Percentiles rank a stretch among this genome's conserved stretches.
These are phyloP conservation scores for Meiosimyza decipiens DNA, from an alignment of 2,888 invertebrate species.

Conservation along the genomic window DNA sequence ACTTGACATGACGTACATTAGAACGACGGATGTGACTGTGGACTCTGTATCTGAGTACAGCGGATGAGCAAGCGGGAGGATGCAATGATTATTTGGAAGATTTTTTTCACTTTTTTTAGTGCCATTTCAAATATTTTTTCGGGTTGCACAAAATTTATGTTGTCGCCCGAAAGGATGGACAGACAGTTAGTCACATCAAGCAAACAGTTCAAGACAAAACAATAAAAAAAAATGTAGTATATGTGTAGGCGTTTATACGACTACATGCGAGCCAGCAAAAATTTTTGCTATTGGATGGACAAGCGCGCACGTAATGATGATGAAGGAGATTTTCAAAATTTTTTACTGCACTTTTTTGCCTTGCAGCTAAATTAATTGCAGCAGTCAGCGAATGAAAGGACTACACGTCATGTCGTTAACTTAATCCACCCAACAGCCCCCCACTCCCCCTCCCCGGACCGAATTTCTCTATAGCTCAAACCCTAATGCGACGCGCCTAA, in stretches of 20 bases:
- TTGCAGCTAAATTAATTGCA: slow-evolving; percentile 32
- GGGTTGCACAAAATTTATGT: slow-evolving; percentile 63
- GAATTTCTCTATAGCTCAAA: background rate
- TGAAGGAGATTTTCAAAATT: slow-evolving; percentile 23
- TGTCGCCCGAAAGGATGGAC: slow-evolving; percentile 48
- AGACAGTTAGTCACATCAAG: slow-evolving; percentile 2
- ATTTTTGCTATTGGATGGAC: slow-evolving; percentile 30
- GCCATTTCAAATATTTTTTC: slow-evolving; percentile 41
- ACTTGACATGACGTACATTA: slow-evolving; percentile 28
- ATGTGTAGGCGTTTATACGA: slow-evolving; percentile 30
- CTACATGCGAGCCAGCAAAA: background rate
- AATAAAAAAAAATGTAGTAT: background rate
- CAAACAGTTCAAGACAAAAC: background rate
- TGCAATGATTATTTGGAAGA: background rate
- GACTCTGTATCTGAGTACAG: background rate
- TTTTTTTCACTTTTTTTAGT: no score
- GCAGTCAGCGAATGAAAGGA: slow-evolving; percentile 27
- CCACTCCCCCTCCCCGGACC: background rate
- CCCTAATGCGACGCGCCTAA: slow-evolving; percentile 16
- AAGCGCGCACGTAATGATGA: slow-evolving; percentile 32
- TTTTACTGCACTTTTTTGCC: slow-evolving; percentile 6
- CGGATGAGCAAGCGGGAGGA: slow-evolving; percentile 9
- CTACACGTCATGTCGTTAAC: background rate
- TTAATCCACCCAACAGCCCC: background rate
- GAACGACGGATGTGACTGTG: background rate